Conservation (phyloP, 2,888 invertebrate species). For the Synergus umbraculus region DNA sequence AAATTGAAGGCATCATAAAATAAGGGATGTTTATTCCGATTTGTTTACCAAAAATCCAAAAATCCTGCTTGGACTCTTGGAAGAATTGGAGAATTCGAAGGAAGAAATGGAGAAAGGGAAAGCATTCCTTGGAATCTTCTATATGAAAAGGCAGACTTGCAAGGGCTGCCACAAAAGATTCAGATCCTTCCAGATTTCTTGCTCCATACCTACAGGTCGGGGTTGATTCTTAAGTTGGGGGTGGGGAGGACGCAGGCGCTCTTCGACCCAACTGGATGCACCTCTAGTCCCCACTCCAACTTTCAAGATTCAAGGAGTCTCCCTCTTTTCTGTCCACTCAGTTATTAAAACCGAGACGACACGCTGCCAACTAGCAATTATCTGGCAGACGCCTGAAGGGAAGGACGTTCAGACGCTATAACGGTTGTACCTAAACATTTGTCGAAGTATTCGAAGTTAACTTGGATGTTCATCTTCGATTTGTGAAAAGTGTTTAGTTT, state of each 20-base stretch:
- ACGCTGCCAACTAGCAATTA: slow-evolving; percentile 75
- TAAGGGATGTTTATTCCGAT: neutral
- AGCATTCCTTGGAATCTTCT: slow-evolving; percentile 4
- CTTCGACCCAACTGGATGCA: slow-evolving; percentile 45
- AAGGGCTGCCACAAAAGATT: slow-evolving; percentile 44
- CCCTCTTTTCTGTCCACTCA: slow-evolving; percentile 74
- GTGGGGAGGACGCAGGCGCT: slow-evolving; percentile 71
- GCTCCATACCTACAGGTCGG: slow-evolving; percentile 55
- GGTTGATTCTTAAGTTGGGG: slow-evolving; percentile 70
- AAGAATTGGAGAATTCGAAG: neutral
- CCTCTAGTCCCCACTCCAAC: slow-evolving; percentile 49
- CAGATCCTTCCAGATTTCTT: slow-evolving; percentile 41
- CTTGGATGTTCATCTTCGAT: slow-evolving; percentile 1
- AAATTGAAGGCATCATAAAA: no score
- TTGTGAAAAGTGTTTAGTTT: neutral
- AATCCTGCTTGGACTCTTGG: neutral
- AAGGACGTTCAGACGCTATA: slow-evolving; percentile 52
- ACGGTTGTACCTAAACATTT: neutral
- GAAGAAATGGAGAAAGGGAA: neutral
- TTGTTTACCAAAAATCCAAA: neutral
- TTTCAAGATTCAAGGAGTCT: slow-evolving; percentile 63
- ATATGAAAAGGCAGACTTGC: neutral
- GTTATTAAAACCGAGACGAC: slow-evolving; percentile 76
- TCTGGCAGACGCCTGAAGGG: slow-evolving; percentile 72
- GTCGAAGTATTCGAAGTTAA: slow-evolving; percentile 38